Evolutionary conservation across 2,113 vertebrate genomes (phyloP).

Genomic region (Fulmarus glacialis): DNA sequence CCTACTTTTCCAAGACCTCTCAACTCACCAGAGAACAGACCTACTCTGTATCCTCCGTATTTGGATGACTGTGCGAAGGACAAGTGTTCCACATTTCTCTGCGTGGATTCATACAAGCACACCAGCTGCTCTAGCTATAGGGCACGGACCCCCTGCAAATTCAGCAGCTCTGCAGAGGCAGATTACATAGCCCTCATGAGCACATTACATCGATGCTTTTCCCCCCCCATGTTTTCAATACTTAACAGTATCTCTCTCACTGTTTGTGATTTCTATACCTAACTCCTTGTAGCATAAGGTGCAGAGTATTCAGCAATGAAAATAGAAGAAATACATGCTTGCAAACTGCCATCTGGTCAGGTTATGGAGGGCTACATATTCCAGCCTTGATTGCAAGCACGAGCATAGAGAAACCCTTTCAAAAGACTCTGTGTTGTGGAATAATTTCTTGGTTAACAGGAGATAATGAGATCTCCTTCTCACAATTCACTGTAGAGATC

Average conservation of each 20-base stretch:
- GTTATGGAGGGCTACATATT: conserved; percentile 59
- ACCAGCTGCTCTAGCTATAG: conserved; percentile 69
- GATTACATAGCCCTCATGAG: conserved; percentile 48
- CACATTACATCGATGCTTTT: conserved; percentile 20
- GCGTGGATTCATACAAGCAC: conserved; percentile 59
- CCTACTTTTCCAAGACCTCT: conserved; percentile 60
- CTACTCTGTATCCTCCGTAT: conserved; percentile 57
- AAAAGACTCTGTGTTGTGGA: neutral
- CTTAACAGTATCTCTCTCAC: conserved; percentile 26
- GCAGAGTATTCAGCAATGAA: conserved; percentile 56
- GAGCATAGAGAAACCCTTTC: conserved; percentile 34
- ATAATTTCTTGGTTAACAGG: neutral
- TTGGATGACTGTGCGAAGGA: conserved; percentile 69
- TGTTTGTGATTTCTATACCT: conserved; percentile 56
- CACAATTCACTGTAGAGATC: neutral
- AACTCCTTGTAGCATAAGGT: conserved; percentile 60
- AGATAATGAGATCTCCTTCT: neutral
- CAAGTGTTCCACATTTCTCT: conserved; percentile 66
- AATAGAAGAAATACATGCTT: conserved; percentile 57
- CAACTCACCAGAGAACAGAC: conserved; percentile 68
- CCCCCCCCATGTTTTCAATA: neutral
- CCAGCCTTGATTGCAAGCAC: conserved; percentile 62
- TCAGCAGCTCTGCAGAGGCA: conserved; percentile 63
- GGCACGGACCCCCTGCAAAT: conserved; percentile 63
- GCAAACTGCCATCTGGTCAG: conserved; percentile 70